A percentile compares a stretch with the other conserved stretches of the same genome.
Conservation (phyloP, 2,888 invertebrate genomes). For the Calameuta idolon region DNA sequence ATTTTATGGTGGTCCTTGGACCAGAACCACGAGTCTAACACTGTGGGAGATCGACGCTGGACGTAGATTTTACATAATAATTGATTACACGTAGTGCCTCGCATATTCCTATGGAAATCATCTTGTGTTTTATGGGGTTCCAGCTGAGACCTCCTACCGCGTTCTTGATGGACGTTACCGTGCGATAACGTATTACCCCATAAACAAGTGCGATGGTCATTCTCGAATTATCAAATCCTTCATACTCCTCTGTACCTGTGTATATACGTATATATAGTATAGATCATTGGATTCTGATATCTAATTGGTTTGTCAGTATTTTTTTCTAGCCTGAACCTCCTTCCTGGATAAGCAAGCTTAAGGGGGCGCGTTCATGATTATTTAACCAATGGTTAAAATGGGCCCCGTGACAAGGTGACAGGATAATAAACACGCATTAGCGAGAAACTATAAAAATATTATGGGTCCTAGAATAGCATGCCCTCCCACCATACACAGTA, state of each 20-base stretch:
- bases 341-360: background rate
- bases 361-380: constrained; percentile 26
- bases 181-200: background rate
- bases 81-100: constrained; percentile 23
- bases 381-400: constrained; percentile 39
- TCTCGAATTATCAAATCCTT: no score
- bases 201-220: no score
- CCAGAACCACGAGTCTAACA: background rate
- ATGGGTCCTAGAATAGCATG: constrained; percentile 32
- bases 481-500: background rate
- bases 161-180: constrained; percentile 30
- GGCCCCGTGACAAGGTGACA: constrained; percentile 30
- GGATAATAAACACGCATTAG: constrained; percentile 44
- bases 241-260: constrained; percentile 17
- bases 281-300: no score
- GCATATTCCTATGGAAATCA: constrained; percentile 38
- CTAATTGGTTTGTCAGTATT: background rate
- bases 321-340: background rate
- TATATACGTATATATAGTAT: no score
- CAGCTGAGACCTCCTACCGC: constrained; percentile 35
- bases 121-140: constrained; percentile 39
- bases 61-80: constrained; percentile 20
- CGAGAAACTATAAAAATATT: constrained; percentile 44
- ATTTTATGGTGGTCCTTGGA: constrained; percentile 1
- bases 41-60: constrained; percentile 15